Base-by-base conservation (phyloP, 2,888 invertebrate species). In the Zygaena filipendulae region DNA sequence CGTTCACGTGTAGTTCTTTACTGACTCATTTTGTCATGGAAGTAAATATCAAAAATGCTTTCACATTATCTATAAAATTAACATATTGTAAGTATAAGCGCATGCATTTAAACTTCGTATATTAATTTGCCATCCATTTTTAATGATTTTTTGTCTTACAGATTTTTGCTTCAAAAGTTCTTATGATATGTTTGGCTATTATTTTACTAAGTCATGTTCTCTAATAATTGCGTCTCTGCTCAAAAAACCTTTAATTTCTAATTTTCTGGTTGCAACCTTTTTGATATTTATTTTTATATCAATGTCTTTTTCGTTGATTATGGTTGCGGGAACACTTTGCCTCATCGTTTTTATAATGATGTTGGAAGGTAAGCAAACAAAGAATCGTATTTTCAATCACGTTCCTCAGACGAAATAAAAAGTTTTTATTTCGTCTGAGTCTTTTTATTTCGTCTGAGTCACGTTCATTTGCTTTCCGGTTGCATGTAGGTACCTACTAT, bases 331-430 rank as follows among this genome's bases (percentile, higher is more conserved):
- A 30, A 53, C 59, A 3, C 23, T 49, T 4, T 38, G 51, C 33
- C 22, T 54, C 9, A 27, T 50, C 16, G 3, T 44, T 6, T 29
- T 46, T 2, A 49, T 69, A 19, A 32, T 66, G 3, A 32, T 67
- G 12, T 26, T 63, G 22, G 61, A 66, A 68, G 66, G 69, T 68
- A 47, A 46, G n/a, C n/a, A n/a, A n/a, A n/a, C n/a, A n/a, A n/a
- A n/a, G n/a, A n/a, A n/a, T n/a, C n/a, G n/a, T n/a, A n/a, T n/a
- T n/a, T n/a, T n/a, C n/a, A n/a, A n/a, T n/a, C n/a, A n/a, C n/a
- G n/a, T n/a, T n/a, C n/a, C n/a, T n/a, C n/a, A n/a, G n/a, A n/a
- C n/a, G n/a, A n/a, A n/a, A n/a, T n/a, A n/a, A n/a, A n/a, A n/a
- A n/a, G n/a, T n/a, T n/a, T n/a, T n/a, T n/a, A n/a, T n/a, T n/a